These are phyloP conservation scores for Myotis lucifugus DNA, from an alignment of 2,113 vertebrate species.

Conservation along the genomic window DNA sequence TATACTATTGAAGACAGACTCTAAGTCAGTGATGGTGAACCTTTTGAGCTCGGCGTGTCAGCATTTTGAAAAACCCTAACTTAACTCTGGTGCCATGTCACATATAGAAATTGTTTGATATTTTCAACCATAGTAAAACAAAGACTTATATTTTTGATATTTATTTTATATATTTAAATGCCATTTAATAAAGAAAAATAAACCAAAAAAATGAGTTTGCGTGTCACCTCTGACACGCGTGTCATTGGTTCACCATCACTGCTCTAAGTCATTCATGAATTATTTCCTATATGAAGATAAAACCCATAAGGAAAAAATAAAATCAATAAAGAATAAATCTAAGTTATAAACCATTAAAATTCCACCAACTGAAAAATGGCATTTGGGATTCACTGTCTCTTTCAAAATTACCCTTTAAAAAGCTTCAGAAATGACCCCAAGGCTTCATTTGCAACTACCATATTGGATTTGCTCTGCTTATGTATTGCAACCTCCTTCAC, in stretches of 20 bases:
- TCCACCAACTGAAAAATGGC: constrained; percentile 71
- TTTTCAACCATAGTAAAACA: no score
- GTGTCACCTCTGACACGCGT: no score
- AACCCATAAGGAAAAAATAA: constrained; percentile 54
- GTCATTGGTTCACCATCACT: no score
- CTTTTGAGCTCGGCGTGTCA: no score
- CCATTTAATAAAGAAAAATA: no score
- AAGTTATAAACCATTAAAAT: constrained; percentile 69
- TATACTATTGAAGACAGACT: constrained; percentile 32
- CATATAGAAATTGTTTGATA: no score
- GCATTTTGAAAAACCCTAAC: no score
- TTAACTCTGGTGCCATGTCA: no score
- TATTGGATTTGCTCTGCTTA: constrained; percentile 32
- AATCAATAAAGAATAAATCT: constrained; percentile 66
- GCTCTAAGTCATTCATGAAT: constrained; percentile 42
- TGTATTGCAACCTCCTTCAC: not conserved
- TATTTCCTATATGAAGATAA: constrained; percentile 54
- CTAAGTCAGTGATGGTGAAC: not conserved
- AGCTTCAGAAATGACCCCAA: constrained; percentile 50
- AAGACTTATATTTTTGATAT: no score
- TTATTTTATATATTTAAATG: no score
- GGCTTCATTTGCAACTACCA: constrained; percentile 59
- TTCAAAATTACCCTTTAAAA: constrained; percentile 71
- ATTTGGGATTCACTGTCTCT: constrained; percentile 56
- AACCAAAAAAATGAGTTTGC: no score